Percentiles rank a stretch among this genome's conserved stretches.
These are phyloP conservation scores for Standfussiana lucernea DNA, from an alignment of 2,888 invertebrate species.

Conservation along the genomic window DNA sequence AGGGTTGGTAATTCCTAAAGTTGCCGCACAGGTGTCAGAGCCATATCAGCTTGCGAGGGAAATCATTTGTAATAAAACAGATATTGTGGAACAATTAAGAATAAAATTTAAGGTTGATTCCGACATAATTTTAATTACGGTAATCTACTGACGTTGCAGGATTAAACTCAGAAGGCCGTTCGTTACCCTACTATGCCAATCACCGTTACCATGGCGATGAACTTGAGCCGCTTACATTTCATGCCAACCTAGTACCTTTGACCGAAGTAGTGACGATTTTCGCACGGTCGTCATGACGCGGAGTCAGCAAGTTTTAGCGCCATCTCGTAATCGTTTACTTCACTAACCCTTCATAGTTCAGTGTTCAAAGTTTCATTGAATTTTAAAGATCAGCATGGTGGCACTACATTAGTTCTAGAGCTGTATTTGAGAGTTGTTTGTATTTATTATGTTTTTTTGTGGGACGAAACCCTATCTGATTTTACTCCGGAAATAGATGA, in stretches of 20 bases:
- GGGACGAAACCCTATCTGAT: no score
- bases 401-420: no score
- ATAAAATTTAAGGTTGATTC: neutral
- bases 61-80: neutral
- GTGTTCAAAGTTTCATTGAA: no score
- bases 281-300: no score
- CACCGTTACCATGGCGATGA: neutral
- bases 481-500: no score
- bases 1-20: neutral
- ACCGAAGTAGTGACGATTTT: neutral
- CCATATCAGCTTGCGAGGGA: neutral
- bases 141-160: neutral
- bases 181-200: neutral
- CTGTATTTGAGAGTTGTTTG: no score
- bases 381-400: no score
- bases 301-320: neutral
- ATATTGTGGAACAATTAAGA: neutral
- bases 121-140: neutral
- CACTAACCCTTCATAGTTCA: neutral
- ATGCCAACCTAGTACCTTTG: conserved; percentile 5
- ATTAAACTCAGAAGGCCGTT: neutral
- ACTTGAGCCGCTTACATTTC: neutral
- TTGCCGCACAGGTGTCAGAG: neutral
- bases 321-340: neutral
- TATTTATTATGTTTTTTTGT: no score